A percentile compares a stretch with the other conserved stretches of the same genome.
phyloP scores from a whole-genome alignment of 2,888 invertebrate species.

The Aplocera efformata region DNA sequence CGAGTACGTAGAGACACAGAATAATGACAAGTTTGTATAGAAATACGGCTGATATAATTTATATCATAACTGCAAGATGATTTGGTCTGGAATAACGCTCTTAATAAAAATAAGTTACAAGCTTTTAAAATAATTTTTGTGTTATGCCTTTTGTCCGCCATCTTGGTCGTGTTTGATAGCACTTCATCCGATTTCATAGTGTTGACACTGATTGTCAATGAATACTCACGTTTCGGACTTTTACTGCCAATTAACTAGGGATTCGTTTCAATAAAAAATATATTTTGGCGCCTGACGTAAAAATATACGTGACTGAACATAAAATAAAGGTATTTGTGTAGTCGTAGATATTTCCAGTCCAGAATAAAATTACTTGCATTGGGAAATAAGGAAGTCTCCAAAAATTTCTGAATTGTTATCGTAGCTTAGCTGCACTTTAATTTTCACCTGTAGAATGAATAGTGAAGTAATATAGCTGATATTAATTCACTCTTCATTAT shows the following conservation, averaged over 20 bases:
- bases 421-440: too few relatives aligned
- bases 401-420: too few relatives aligned
- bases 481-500: too few relatives aligned
- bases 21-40: conserved; percentile 7
- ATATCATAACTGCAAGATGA: conserved; percentile 15
- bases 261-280: conserved; percentile 34
- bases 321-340: conserved; percentile 11
- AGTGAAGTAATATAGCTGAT: too few relatives aligned
- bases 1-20: conserved; percentile 25
- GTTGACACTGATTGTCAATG: conserved; percentile 26
- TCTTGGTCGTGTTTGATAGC: conserved; percentile 19
- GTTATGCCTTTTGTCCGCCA: conserved; percentile 10
- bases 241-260: conserved; percentile 39
- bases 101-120: conserved; percentile 7
- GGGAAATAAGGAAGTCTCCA: too few relatives aligned
- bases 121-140: conserved; percentile 9
- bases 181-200: conserved; percentile 21
- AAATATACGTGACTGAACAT: conserved; percentile 14
- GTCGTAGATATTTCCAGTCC: not conserved
- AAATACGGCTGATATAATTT: conserved; percentile 2
- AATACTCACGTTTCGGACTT: conserved; percentile 21
- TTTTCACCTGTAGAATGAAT: too few relatives aligned
- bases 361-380: not conserved
- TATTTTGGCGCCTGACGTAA: conserved; percentile 22
- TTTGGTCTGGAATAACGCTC: conserved; percentile 6